phyloP scores from a whole-genome alignment of 2,113 vertebrate genomes.

The Pomatorhinus ruficollis region DNA sequence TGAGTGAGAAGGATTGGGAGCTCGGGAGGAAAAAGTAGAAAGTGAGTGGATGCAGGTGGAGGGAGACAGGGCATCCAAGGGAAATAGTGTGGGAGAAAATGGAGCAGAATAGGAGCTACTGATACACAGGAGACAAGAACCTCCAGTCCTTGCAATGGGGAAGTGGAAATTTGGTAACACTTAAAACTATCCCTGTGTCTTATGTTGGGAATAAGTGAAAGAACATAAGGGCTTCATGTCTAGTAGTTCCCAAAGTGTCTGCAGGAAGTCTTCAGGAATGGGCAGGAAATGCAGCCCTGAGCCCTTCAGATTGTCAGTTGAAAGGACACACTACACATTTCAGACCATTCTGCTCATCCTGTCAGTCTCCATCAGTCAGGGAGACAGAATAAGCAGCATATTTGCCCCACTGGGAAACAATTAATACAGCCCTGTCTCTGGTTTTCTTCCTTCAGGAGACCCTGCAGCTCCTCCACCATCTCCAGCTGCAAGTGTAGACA shows the following conservation, averaged over 20 bases:
- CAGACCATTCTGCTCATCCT: neutral
- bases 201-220: neutral
- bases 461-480: neutral
- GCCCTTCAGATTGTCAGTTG: neutral
- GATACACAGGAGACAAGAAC: neutral
- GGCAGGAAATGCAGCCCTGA: neutral
- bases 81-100: neutral
- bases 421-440: neutral
- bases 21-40: neutral
- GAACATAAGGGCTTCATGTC: neutral
- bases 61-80: neutral
- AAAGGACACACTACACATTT: neutral
- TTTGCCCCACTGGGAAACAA: neutral
- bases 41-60: neutral
- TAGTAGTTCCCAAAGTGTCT: neutral
- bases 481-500: neutral
- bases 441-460: neutral
- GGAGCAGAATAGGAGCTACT: neutral
- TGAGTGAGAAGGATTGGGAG: neutral
- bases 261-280: neutral
- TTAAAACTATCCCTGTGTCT: neutral
- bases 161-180: neutral
- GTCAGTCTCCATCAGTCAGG: neutral
- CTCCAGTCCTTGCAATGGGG: neutral
- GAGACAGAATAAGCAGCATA: neutral